A percentile compares a stretch with the other conserved stretches of the same genome.
phyloP scores from a whole-genome alignment of 2,888 invertebrate genomes.

The Acronicta leporina region DNA sequence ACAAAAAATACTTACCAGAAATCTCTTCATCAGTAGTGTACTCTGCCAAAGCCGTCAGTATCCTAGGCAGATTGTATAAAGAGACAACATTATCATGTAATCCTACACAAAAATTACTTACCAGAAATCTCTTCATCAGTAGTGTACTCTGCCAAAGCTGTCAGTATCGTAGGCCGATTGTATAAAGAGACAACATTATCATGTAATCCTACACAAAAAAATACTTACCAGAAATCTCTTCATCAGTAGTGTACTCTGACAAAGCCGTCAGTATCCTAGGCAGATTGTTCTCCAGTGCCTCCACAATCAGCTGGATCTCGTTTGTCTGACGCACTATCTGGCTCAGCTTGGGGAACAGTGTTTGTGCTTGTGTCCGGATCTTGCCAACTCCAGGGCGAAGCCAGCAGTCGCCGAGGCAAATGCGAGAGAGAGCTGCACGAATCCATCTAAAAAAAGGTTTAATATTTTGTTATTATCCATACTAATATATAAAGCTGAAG shows the following conservation, averaged over 20 bases:
- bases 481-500: no score
- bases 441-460: conserved; percentile 75
- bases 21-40: no score
- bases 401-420: conserved; percentile 84
- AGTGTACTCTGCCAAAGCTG: no score
- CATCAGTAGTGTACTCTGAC: conserved; percentile 85
- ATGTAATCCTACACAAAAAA: no score
- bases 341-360: conserved; percentile 80
- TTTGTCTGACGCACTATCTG: conserved; percentile 77
- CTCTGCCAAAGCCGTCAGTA: no score
- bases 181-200: no score
- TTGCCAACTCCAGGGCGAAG: conserved; percentile 83
- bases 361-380: conserved; percentile 83
- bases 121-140: no score
- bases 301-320: conserved; percentile 78
- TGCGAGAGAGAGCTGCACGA: conserved; percentile 81
- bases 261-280: conserved; percentile 80
- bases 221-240: conserved; percentile 80
- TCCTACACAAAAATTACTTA: no score
- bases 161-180: no score
- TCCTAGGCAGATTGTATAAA: no score
- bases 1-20: no score
- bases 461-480: not conserved
- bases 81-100: no score
- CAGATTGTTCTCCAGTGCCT: conserved; percentile 81